phyloP scores from a whole-genome alignment of 2,888 invertebrate genomes.

The Atrina japonica region DNA sequence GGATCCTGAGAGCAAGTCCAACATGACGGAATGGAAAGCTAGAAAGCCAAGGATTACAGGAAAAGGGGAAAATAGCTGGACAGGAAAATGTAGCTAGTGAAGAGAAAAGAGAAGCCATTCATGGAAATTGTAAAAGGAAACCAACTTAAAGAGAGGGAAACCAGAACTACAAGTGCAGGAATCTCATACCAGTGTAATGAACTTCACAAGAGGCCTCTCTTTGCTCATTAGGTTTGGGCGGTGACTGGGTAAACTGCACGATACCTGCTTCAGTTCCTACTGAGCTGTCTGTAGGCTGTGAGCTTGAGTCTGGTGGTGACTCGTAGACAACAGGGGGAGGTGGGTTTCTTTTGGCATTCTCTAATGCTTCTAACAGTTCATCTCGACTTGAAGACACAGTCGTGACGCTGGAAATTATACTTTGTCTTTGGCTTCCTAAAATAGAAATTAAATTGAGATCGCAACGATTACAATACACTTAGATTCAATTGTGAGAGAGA shows the following conservation, averaged over 20 bases:
- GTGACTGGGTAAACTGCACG: slow-evolving; percentile 75
- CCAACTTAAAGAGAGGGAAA: no score
- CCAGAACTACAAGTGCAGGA: no score
- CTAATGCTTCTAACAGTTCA: slow-evolving; percentile 74
- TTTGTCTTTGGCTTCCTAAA: slow-evolving; percentile 75
- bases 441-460: no score
- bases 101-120: no score
- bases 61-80: no score
- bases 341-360: slow-evolving; percentile 71
- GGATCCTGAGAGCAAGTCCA: no score
- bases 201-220: slow-evolving; percentile 75
- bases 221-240: slow-evolving; percentile 76
- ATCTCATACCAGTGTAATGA: slow-evolving; percentile 19
- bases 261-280: slow-evolving; percentile 77
- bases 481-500: no score
- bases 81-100: no score
- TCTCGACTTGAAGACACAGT: slow-evolving; percentile 77
- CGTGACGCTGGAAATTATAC: slow-evolving; percentile 75
- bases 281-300: slow-evolving; percentile 76
- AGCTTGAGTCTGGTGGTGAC: slow-evolving; percentile 63
- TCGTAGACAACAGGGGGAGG: slow-evolving; percentile 74
- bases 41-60: no score
- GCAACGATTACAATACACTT: no score
- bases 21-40: no score
- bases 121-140: no score